Evolutionary conservation across 2,797 vertebrate genomes (phyloP).

Genomic region (Cetoscarus ocellatus): DNA sequence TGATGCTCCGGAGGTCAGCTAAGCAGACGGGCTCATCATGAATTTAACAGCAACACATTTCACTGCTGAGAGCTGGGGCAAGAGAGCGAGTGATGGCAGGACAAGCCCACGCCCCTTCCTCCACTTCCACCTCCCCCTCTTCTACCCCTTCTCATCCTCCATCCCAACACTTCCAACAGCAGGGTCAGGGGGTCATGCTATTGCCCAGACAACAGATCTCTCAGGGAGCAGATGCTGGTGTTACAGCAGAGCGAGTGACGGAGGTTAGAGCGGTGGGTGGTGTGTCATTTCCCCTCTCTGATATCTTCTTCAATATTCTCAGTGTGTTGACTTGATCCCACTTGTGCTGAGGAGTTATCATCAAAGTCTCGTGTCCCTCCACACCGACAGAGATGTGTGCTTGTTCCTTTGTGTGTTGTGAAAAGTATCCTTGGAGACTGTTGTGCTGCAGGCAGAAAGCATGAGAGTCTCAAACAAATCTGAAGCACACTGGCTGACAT

Average conservation of each 20-base stretch:
- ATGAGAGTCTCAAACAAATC: conserved; percentile 55
- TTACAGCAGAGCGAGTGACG: conserved; percentile 7
- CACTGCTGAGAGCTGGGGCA: conserved; percentile 12
- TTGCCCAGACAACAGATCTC: conserved; percentile 41
- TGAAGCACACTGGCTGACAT: conserved; percentile 47
- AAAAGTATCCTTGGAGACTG: conserved; percentile 79
- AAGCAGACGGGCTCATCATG: conserved; percentile 43
- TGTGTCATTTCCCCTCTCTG: conserved; percentile 15
- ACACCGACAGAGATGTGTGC: conserved; percentile 20
- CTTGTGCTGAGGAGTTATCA: conserved; percentile 46
- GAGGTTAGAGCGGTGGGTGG: conserved; percentile 18
- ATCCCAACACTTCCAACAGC: conserved; percentile 25
- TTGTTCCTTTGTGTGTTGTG: conserved; percentile 51
- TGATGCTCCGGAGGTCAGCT: conserved; percentile 46
- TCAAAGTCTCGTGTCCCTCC: conserved; percentile 53
- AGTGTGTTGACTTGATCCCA: conserved; percentile 38
- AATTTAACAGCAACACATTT: conserved; percentile 57
- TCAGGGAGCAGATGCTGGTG: conserved; percentile 45
- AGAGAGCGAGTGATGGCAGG: conserved; percentile 4
- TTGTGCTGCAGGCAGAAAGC: conserved; percentile 54
- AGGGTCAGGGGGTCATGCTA: conserved; percentile 53
- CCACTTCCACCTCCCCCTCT: not conserved
- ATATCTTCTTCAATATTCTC: conserved; percentile 36
- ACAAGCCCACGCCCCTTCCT: not conserved
- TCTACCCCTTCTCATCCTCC: too few relatives aligned